phyloP scores from a whole-genome alignment of 1,140 invertebrate species.

The Drosophila biarmipes region DNA sequence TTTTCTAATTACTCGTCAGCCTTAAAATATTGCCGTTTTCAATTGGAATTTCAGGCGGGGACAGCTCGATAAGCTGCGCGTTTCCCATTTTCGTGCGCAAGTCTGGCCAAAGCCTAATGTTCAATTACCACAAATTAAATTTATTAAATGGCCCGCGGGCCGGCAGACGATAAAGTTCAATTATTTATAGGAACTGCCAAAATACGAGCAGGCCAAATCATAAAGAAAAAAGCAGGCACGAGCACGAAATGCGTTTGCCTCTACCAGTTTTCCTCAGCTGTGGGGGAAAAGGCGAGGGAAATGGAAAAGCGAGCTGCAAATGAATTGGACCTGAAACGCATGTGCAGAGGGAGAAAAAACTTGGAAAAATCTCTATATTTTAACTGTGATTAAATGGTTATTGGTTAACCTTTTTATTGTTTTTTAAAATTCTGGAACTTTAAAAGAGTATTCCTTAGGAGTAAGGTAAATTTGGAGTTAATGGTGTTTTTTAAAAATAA shows the following conservation, averaged over 20 bases:
- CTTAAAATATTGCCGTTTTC: slow-evolving; percentile 62
- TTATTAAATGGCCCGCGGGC: slow-evolving; percentile 68
- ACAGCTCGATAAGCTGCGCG: slow-evolving; percentile 48
- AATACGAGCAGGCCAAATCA: slow-evolving; percentile 58
- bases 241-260: slow-evolving; percentile 39
- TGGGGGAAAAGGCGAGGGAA: background rate
- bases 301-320: slow-evolving; percentile 56
- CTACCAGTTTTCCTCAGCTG: slow-evolving; percentile 16
- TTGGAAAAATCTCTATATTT: too few relatives aligned
- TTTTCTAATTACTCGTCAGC: slow-evolving; percentile 45
- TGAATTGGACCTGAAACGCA: slow-evolving; percentile 75
- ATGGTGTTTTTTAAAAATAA: too few relatives aligned
- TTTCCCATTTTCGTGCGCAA: slow-evolving; percentile 12
- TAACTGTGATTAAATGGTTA: too few relatives aligned
- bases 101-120: slow-evolving; percentile 38
- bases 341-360: too few relatives aligned
- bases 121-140: slow-evolving; percentile 82
- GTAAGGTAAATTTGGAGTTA: too few relatives aligned
- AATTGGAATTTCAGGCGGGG: slow-evolving; percentile 50
- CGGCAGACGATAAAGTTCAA: slow-evolving; percentile 63
- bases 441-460: too few relatives aligned
- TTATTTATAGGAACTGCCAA: slow-evolving; percentile 76
- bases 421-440: too few relatives aligned
- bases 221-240: slow-evolving; percentile 57
- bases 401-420: too few relatives aligned